These are phyloP conservation scores for Myripristis jacobus DNA, from an alignment of 2,797 vertebrate genomes.

Conservation along the genomic window DNA sequence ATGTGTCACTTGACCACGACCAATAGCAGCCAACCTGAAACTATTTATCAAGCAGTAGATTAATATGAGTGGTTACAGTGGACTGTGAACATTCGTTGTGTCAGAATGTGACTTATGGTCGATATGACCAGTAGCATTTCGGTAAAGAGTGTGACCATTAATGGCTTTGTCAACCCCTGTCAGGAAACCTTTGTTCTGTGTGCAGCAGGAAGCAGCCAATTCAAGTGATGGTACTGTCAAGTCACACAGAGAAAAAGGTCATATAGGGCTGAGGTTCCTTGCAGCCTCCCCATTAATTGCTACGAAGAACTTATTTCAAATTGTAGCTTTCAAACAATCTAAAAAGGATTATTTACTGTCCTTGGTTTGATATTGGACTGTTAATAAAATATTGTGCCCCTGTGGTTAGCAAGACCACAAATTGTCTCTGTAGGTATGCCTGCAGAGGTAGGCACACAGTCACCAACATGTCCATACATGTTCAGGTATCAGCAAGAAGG, in stretches of 20 bases:
- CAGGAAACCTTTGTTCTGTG: slow-evolving; percentile 49
- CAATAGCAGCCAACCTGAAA: slow-evolving; percentile 28
- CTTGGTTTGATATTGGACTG: neutral
- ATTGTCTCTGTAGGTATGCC: neutral
- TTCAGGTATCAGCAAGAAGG: too few relatives aligned
- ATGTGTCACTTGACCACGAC: slow-evolving; percentile 50
- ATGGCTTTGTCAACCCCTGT: slow-evolving; percentile 30
- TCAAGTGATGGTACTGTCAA: slow-evolving; percentile 39
- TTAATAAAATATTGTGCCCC: slow-evolving; percentile 5
- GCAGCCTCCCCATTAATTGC: slow-evolving; percentile 46
- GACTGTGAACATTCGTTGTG: slow-evolving; percentile 29
- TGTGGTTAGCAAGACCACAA: slow-evolving; percentile 1
- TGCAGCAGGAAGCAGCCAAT: slow-evolving; percentile 49
- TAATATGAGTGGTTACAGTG: slow-evolving; percentile 28
- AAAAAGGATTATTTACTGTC: slow-evolving; percentile 7
- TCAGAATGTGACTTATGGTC: slow-evolving; percentile 47
- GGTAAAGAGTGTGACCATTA: slow-evolving; percentile 36
- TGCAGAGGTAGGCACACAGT: too few relatives aligned
- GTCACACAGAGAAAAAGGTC: slow-evolving; percentile 50
- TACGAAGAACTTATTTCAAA: slow-evolving; percentile 33
- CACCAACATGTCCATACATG: too few relatives aligned
- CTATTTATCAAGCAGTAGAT: slow-evolving; percentile 54
- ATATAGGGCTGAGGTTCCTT: slow-evolving; percentile 50
- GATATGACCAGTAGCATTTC: slow-evolving; percentile 32
- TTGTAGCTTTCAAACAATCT: slow-evolving; percentile 33